These are phyloP conservation scores for Tetramorium bicarinatum DNA, from an alignment of 2,888 invertebrate genomes.

Conservation along the genomic window DNA sequence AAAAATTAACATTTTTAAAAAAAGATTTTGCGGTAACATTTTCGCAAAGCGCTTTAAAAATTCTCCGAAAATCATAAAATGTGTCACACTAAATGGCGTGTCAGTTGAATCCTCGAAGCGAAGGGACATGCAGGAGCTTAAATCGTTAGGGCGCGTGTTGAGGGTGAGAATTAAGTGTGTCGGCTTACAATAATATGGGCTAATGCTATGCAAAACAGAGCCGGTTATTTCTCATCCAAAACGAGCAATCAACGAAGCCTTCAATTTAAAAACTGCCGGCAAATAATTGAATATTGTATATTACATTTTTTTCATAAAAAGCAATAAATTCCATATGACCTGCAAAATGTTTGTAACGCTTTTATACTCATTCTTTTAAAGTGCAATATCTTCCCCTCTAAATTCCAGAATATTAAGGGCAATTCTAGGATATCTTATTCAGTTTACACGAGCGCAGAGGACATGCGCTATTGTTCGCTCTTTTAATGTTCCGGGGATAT, in stretches of 20 bases:
- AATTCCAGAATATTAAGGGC: constrained; percentile 27
- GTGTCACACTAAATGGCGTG: neutral
- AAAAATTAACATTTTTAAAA: neutral
- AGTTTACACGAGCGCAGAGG: constrained; percentile 24
- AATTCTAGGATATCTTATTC: constrained; percentile 38
- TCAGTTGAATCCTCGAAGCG: constrained; percentile 13
- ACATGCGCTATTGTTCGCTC: constrained; percentile 49
- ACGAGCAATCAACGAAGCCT: neutral
- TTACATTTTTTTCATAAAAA: neutral
- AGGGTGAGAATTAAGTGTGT: constrained; percentile 81
- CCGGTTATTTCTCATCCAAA: constrained; percentile 38
- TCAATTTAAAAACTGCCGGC: neutral
- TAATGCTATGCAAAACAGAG: constrained; percentile 83
- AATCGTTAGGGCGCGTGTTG: constrained; percentile 53
- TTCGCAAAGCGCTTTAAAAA: neutral
- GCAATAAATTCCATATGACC: neutral
- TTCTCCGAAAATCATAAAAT: neutral
- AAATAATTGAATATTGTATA: neutral
- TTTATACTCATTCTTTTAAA: neutral
- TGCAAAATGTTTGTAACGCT: neutral
- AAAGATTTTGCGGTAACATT: neutral
- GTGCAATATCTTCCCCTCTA: neutral
- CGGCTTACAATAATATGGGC: constrained; percentile 84
- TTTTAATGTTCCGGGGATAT: constrained; percentile 55
- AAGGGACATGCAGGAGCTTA: constrained; percentile 52